Evolutionary conservation across 1,140 invertebrate species (phyloP), one percentile per base, ranked within the genome.

Genomic region (Hydropsyche tenuis): DNA sequence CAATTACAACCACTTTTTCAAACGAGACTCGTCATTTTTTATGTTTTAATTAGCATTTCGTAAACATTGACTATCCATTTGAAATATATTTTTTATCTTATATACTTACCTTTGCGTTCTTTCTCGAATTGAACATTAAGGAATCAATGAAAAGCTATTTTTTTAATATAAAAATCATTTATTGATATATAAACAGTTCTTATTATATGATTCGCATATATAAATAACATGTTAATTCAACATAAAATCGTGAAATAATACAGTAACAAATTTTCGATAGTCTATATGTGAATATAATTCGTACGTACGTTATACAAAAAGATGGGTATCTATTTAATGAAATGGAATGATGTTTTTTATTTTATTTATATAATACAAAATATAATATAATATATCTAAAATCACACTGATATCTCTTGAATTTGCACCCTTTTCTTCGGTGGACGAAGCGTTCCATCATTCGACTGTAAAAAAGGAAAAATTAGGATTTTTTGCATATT

Each of bases 341-440:
- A 37, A 37, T 37, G 30, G 9, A 37, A 37, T 9, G 30, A 37
- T 37, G 9, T 46, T 51, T 23, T 51, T 30, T 25, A 25, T 63
- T 25, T 63, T 48, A 56, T 56, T 16, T 27, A 46, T 53, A 70
- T 25, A 25, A 25, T 69, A 51, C 22, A 6, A 43, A 43, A 16
- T 30, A 72, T 43, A n/a, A 63, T 25, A 37, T 37, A 42, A 64
- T 64, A 27, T 65, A 48, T 65, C 14, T 14, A 30, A 53, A 43
- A 48, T 77, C 48, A 77, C 27, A 77, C 76, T 18, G 76, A 77
- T 73, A 77, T 77, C 72, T 77, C 76, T 73, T 77, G 76, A 69
- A 77, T 77, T 46, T 77, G 76, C 14, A 77, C 76, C 48, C 76
- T 74, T 23, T 77, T 77, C 27, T 77, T 77, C 56, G 65, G 73